Evolutionary conservation across 2,888 invertebrate genomes (phyloP).

Genomic region (Hecatera dysodea): DNA sequence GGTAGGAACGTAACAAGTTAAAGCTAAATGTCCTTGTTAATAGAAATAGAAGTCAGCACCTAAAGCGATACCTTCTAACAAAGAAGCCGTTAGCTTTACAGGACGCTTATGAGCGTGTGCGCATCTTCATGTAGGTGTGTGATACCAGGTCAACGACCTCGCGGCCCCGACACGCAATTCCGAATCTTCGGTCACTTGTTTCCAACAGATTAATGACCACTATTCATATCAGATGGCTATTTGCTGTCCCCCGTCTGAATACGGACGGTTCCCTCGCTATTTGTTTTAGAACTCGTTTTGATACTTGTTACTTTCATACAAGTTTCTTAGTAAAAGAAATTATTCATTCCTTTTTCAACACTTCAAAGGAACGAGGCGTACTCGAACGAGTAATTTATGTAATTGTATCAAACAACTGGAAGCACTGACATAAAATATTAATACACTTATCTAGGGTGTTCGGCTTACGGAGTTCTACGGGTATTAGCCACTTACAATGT

Average conservation of each 20-base stretch:
- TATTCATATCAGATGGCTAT: conserved; percentile 74
- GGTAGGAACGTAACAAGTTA: conserved; percentile 68
- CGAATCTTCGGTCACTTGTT: conserved; percentile 74
- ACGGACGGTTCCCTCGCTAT: conserved; percentile 60
- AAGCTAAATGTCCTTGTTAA: conserved; percentile 74
- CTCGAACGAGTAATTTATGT: conserved; percentile 58
- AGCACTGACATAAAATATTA: conserved; percentile 57
- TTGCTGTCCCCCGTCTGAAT: conserved; percentile 65
- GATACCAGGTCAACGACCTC: conserved; percentile 64
- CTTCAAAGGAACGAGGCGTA: conserved; percentile 41
- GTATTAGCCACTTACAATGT: conserved; percentile 73
- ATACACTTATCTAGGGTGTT: conserved; percentile 54
- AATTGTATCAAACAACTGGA: conserved; percentile 58
- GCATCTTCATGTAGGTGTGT: conserved; percentile 62
- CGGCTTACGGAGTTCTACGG: conserved; percentile 55
- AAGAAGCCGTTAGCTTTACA: conserved; percentile 67
- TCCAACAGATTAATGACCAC: conserved; percentile 75
- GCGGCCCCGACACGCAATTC: conserved; percentile 65
- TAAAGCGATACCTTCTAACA: conserved; percentile 62
- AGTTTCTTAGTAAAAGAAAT: conserved; percentile 24
- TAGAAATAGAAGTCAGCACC: conserved; percentile 62
- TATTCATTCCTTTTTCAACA: conserved; percentile 53
- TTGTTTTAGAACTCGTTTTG: conserved; percentile 61
- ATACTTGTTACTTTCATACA: conserved; percentile 13
- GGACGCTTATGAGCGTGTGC: conserved; percentile 62